phyloP scores from a whole-genome alignment of 2,113 vertebrate species.

The Halichoerus grypus region DNA sequence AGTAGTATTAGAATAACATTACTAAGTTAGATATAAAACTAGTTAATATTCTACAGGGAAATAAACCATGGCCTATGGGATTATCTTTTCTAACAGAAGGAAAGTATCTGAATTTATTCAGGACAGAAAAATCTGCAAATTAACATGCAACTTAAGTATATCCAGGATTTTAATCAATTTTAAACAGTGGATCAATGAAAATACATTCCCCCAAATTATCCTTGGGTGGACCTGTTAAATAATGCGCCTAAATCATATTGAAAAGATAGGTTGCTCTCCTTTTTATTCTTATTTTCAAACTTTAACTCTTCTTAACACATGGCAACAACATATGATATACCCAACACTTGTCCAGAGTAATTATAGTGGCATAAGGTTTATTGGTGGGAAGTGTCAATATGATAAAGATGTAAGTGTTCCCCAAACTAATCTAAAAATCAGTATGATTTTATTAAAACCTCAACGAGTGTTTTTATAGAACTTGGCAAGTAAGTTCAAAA shows the following conservation, averaged over 20 bases:
- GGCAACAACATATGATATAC: background rate
- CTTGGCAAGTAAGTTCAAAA: background rate
- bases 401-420: background rate
- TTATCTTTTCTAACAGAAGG: background rate
- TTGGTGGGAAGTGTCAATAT: background rate
- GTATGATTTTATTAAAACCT: background rate
- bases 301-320: background rate
- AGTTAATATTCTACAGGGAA: background rate
- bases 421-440: constrained; percentile 1
- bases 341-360: background rate
- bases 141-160: background rate
- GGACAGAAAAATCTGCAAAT: background rate
- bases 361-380: background rate
- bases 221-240: background rate
- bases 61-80: background rate
- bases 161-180: background rate
- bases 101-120: background rate
- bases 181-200: background rate
- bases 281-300: background rate
- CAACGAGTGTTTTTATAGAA: background rate
- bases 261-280: background rate
- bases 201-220: background rate
- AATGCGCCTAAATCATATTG: background rate
- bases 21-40: background rate
- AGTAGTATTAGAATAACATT: background rate